Conservation (phyloP, 35 echinoderm and acorn worm species). For the Apostichopus japonicus region DNA sequence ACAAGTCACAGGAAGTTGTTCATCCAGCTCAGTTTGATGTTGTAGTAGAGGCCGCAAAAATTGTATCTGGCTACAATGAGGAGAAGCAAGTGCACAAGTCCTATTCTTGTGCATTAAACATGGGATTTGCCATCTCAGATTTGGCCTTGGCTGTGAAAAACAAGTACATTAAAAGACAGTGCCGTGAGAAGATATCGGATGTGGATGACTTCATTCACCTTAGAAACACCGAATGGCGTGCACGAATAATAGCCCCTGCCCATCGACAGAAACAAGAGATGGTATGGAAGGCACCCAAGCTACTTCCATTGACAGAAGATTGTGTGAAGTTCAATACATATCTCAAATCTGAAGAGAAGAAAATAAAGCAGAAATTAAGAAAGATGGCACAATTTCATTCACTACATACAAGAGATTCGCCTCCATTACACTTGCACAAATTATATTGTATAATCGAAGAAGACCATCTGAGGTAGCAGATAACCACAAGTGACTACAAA, state of each 20-base stretch:
- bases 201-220: constrained; percentile 65
- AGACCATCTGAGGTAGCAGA: constrained; percentile 18
- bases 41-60: constrained; percentile 5
- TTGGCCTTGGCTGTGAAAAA: constrained; percentile 41
- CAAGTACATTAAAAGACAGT: constrained; percentile 12
- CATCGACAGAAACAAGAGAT: constrained; percentile 30
- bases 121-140: constrained; percentile 65
- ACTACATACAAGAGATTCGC: constrained; percentile 12
- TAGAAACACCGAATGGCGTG: constrained; percentile 39
- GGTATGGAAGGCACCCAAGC: constrained; percentile 42
- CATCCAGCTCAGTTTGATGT: constrained; percentile 42
- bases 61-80: constrained; percentile 45
- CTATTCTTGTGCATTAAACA: constrained; percentile 59
- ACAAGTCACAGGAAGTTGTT: constrained; percentile 6
- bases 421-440: constrained; percentile 44
- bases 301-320: constrained; percentile 67
- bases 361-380: constrained; percentile 17
- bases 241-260: constrained; percentile 49
- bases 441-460: constrained; percentile 60
- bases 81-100: constrained; percentile 11
- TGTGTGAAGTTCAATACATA: constrained; percentile 45
- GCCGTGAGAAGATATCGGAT: neutral
- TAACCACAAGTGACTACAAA: neutral
- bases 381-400: constrained; percentile 21
- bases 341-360: constrained; percentile 35